Evolutionary conservation across 2,888 invertebrate genomes (phyloP), one percentile per base, ranked within the genome.

Genomic region (Alentia gelatinosa): DNA sequence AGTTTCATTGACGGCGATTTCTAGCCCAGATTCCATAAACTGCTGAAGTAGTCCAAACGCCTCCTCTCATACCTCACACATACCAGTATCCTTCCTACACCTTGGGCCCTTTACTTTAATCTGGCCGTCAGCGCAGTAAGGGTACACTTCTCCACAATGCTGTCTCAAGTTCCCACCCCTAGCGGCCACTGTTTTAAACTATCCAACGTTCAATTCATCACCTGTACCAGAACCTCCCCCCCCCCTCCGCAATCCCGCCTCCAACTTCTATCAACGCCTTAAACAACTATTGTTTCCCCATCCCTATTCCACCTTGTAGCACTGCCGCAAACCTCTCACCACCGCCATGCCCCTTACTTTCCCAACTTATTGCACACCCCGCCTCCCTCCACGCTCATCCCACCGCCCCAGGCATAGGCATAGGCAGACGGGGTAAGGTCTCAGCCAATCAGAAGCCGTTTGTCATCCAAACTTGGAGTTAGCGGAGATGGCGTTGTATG

Each of bases 371-470:
- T 47, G 35, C 42, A 47, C 47, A 47, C 42, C n/a, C 47, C 47
- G 86, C 50, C 83, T 83, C 30, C 4, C 26, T 3, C 86, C 23
- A 12, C n/a, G n/a, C n/a, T n/a, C n/a, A 4, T 23, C 26, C 86
- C 33, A 35, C 33, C 50, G 86, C 86, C 26, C 42, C 33, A 47
- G 47, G 86, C 26, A 50, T 12, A 12, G 40, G 26, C 47, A 39
- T 39, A 7, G 83, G 39, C 39, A 23, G 7, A 19, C 9, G 12
- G 39, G 7, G 40, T 5, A n/a, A 47, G 42, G 23, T 42, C 30
- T 30, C 30, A 86, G 26, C 86, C 86, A 47, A 86, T 86, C 86
- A 47, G 86, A 47, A 42, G 47, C 86, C 42, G 86, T 47, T 86
- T 50, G 47, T 86, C 86, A 47, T 33, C 37, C 37, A 3, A 19